These are phyloP conservation scores for Herpetotheres cachinnans DNA, from an alignment of 2,113 vertebrate genomes.

Conservation along the genomic window DNA sequence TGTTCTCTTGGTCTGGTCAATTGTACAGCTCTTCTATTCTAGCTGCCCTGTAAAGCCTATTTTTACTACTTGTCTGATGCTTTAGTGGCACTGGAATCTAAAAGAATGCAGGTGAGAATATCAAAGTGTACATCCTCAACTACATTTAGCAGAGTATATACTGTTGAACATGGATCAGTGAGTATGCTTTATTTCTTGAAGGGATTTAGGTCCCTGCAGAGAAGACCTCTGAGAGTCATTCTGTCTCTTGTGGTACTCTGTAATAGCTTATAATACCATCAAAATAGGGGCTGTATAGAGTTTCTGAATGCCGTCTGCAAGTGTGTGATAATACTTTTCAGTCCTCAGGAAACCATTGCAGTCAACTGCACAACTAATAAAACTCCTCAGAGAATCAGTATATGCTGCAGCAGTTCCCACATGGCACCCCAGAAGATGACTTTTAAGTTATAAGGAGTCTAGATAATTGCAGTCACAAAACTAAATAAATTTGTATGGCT, in stretches of 20 bases:
- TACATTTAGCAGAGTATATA: not conserved
- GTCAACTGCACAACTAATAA: not conserved
- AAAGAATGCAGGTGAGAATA: not conserved
- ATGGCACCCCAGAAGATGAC: not conserved
- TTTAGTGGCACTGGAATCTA: not conserved
- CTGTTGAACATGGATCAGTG: not conserved
- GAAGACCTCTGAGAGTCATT: not conserved
- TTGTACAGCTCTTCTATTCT: not conserved
- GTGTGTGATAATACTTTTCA: not conserved
- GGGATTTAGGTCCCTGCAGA: not conserved
- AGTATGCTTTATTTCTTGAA: not conserved
- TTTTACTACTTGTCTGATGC: not conserved
- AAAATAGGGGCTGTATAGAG: not conserved
- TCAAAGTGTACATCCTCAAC: not conserved
- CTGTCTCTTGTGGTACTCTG: not conserved
- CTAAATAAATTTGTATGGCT: not conserved
- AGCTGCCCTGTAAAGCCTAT: not conserved
- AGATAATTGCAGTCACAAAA: not conserved
- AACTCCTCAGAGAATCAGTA: not conserved
- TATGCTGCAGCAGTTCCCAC: not conserved
- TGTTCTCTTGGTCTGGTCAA: not conserved
- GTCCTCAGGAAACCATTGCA: not conserved
- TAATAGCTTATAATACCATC: not conserved
- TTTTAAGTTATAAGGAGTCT: not conserved
- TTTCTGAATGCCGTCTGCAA: not conserved